Evolutionary conservation across 2,797 vertebrate genomes (phyloP), one percentile per base, ranked within the genome.

Genomic region (Lithobates sylvaticus): DNA sequence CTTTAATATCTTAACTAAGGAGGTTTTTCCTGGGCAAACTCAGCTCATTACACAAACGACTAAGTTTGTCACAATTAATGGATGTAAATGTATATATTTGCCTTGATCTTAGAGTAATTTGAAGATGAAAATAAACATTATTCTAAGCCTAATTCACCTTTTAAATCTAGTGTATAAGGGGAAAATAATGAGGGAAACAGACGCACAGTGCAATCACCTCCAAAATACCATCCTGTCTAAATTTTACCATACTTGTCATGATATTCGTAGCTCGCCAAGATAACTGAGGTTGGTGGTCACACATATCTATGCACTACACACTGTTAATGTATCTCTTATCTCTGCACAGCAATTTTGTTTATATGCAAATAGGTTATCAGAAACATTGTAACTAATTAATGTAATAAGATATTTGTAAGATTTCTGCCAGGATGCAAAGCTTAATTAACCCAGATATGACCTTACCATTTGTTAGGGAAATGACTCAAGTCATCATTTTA

Each of bases 341-440:
- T 81, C 29, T n/a, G 29, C 6, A 73, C 3, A 12, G 50, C 69
- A 81, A 72, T 81, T 81, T 39, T 81, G 42, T 81, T 69, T 29
- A 61, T 81, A 72, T 81, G 79, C 50, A 73, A 81, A 73, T 81
- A 26, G 54, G 79, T 73, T 81, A 72, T 81, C 32, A 72, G 16
- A 61, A 72, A 61, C 32, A 81, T 72, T 81, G 69, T 47, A 42
- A 73, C 29, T 72, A 81, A 81, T 81, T 81, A 81, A 81, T 64
- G 79, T 61, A 73, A 64, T 29, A 81, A 39, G 50, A 58, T 81
- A 72, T 73, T 71, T 61, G 69, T 81, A 58, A 73, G 69, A 72
- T 81, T 81, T 81, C 79, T 64, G 79, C 69, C 6, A 34, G 69
- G 69, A 72, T 81, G 36, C 18, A 29, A 26, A 64, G 69, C 32